These are phyloP conservation scores for Drosophila melanica DNA, from an alignment of 1,140 invertebrate genomes.

Conservation along the genomic window DNA sequence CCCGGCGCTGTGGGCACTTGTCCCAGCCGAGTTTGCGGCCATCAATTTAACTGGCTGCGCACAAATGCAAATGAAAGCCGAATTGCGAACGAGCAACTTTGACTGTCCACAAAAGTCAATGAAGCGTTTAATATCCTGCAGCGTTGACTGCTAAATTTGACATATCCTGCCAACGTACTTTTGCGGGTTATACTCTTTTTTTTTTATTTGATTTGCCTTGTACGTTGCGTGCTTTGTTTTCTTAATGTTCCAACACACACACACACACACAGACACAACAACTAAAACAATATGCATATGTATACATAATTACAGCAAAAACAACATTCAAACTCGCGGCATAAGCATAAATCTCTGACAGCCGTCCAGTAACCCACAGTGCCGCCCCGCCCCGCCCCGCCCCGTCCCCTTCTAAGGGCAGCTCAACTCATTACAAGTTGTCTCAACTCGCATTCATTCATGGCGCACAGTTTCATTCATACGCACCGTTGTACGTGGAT, in stretches of 20 bases:
- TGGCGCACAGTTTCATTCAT: slow-evolving; percentile 51
- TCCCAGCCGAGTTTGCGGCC: slow-evolving; percentile 9
- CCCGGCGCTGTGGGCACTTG: slow-evolving; percentile 7
- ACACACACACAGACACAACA: slow-evolving; percentile 28
- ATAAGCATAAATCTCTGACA: slow-evolving; percentile 69
- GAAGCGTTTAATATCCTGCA: slow-evolving; percentile 77
- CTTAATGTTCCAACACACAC: slow-evolving; percentile 42
- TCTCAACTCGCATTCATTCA: slow-evolving; percentile 70
- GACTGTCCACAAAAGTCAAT: slow-evolving; percentile 66
- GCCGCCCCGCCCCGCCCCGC: slow-evolving; percentile 4
- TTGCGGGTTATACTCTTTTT: slow-evolving; percentile 10
- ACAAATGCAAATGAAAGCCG: slow-evolving; percentile 42
- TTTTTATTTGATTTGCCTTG: slow-evolving; percentile 62
- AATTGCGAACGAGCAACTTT: slow-evolving; percentile 5
- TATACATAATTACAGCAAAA: slow-evolving; percentile 72
- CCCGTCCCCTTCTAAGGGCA: neutral
- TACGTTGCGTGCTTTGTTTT: slow-evolving; percentile 57
- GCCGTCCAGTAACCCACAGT: slow-evolving; percentile 1
- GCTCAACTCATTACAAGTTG: slow-evolving; percentile 25
- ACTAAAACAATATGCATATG: slow-evolving; percentile 10
- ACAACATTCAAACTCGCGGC: slow-evolving; percentile 60
- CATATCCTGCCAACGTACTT: slow-evolving; percentile 24
- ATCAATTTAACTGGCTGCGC: slow-evolving; percentile 33
- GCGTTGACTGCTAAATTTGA: slow-evolving; percentile 41
- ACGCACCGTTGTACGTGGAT: slow-evolving; percentile 56